phyloP scores from a whole-genome alignment of 1,140 invertebrate genomes.

The Drosophila sulfurigaster region DNA sequence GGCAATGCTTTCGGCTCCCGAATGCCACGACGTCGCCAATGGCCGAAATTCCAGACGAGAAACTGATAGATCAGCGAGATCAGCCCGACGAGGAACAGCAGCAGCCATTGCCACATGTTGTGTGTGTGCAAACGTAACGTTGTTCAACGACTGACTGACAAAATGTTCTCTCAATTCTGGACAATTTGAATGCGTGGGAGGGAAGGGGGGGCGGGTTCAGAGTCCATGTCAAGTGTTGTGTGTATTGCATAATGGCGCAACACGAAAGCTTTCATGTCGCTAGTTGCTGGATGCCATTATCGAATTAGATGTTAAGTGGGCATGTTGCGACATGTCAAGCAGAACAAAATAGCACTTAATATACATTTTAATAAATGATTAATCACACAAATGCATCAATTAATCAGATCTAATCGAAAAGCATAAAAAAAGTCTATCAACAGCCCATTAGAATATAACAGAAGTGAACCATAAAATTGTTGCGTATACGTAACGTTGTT shows the following conservation, averaged over 20 bases:
- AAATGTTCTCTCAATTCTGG: not conserved
- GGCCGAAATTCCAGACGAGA: constrained; percentile 81
- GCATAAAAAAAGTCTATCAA: too few relatives aligned
- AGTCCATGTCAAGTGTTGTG: not conserved
- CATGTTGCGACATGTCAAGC: not conserved
- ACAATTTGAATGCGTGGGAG: not conserved
- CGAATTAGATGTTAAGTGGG: constrained; percentile 42
- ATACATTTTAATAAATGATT: too few relatives aligned
- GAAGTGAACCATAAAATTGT: too few relatives aligned
- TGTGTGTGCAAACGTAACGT: not conserved
- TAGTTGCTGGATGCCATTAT: constrained; percentile 17
- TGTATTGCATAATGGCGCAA: not conserved
- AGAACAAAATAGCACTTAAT: too few relatives aligned
- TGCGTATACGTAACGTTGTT: too few relatives aligned
- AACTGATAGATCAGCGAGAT: constrained; percentile 68
- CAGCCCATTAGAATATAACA: too few relatives aligned
- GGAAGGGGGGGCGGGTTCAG: not conserved
- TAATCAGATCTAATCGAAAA: too few relatives aligned
- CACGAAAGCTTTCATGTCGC: constrained; percentile 24
- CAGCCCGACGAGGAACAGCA: constrained; percentile 27
- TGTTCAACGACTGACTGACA: constrained; percentile 32
- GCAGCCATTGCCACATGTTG: constrained; percentile 49
- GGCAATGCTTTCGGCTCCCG: constrained; percentile 60
- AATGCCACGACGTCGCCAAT: constrained; percentile 79
- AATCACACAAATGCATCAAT: too few relatives aligned